Conservation (phyloP, 2,797 vertebrate species). For the Rhinoraja longicauda region DNA sequence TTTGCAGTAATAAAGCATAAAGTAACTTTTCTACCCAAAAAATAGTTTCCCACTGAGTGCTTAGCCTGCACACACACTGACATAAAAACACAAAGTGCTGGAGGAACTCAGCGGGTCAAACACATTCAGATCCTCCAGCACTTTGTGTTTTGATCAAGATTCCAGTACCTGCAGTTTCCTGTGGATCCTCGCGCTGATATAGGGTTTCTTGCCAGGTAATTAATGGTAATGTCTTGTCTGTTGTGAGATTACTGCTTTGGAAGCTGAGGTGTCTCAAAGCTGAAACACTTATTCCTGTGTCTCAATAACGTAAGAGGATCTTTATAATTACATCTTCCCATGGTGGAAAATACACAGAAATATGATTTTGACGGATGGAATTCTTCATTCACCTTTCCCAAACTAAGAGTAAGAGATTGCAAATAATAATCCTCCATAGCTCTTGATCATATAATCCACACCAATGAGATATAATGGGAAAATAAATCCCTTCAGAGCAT, state of each 20-base stretch:
- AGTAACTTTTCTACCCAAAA: conserved; percentile 13
- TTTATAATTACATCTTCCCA: neutral
- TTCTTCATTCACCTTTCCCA: neutral
- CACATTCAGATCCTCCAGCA: too few relatives aligned
- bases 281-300: neutral
- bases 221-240: neutral
- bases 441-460: neutral
- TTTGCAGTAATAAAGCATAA: conserved; percentile 15
- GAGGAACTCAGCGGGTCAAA: too few relatives aligned
- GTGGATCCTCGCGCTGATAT: neutral
- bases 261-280: neutral
- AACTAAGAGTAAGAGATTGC: neutral
- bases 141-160: too few relatives aligned
- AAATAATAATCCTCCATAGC: neutral
- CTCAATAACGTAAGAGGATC: neutral
- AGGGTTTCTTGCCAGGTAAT: conserved; percentile 5
- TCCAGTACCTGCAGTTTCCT: too few relatives aligned
- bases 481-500: neutral
- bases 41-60: conserved; percentile 29
- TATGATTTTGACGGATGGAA: neutral
- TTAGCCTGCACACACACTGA: neutral
- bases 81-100: too few relatives aligned
- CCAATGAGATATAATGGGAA: neutral
- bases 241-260: neutral
- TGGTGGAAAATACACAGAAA: neutral